Percentiles rank a stretch among this genome's conserved stretches.
These are phyloP conservation scores for Empidonax alnorum DNA, from an alignment of 2,113 vertebrate species.

Conservation along the genomic window DNA sequence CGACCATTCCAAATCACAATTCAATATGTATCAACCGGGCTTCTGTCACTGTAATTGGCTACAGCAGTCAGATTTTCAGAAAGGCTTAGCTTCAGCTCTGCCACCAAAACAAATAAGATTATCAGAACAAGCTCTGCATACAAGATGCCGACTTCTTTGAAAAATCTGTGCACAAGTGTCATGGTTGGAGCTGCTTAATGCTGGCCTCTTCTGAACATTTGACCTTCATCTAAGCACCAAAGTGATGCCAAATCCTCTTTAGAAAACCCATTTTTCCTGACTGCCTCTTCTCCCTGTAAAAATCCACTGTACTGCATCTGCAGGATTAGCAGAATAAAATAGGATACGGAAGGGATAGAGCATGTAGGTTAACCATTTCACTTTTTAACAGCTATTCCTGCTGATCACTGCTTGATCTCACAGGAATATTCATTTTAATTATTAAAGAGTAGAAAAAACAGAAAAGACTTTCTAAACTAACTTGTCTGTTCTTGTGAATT, in stretches of 20 bases:
- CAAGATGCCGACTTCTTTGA: constrained; percentile 15
- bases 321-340: background rate
- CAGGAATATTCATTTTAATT: background rate
- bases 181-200: background rate
- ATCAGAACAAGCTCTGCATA: background rate
- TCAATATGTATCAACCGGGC: background rate
- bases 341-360: background rate
- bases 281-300: background rate
- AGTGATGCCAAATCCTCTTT: constrained; percentile 1
- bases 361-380: background rate
- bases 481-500: background rate
- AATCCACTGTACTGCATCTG: background rate
- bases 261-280: background rate
- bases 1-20: constrained; percentile 9
- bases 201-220: background rate
- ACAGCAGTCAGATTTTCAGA: constrained; percentile 4
- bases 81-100: constrained; percentile 23
- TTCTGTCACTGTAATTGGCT: constrained; percentile 30
- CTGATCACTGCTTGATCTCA: background rate
- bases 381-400: background rate
- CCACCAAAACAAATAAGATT: constrained; percentile 53
- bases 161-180: background rate
- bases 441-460: background rate
- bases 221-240: constrained; percentile 3
- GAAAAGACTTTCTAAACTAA: background rate